These are phyloP conservation scores for Parapristionchus giblindavisi DNA, from an alignment of 2,888 invertebrate species.

Conservation along the genomic window DNA sequence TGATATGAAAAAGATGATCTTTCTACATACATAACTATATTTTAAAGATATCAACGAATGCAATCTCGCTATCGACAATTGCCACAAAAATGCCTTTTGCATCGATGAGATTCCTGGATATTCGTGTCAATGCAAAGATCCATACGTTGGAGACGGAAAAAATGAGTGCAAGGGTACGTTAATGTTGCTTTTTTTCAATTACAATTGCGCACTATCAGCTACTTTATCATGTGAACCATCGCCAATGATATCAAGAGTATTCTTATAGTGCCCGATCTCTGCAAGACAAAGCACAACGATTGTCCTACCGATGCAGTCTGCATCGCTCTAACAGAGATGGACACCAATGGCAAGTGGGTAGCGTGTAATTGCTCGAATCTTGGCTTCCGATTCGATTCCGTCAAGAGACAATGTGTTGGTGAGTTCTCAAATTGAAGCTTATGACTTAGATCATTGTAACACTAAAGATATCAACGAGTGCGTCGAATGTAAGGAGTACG, in stretches of 20 bases:
- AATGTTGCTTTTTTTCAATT: background rate
- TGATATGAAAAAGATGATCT: background rate
- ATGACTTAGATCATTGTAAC: background rate
- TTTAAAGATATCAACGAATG: constrained; percentile 89
- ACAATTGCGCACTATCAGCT: no score
- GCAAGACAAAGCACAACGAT: constrained; percentile 35
- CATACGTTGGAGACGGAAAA: constrained; percentile 55
- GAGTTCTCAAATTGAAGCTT: background rate
- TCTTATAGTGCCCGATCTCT: constrained; percentile 32
- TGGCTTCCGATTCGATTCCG: constrained; percentile 36
- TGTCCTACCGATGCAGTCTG: constrained; percentile 27
- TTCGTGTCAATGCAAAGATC: constrained; percentile 60
- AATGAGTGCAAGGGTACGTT: constrained; percentile 47
- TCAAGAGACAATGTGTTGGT: constrained; percentile 35
- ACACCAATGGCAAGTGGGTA: constrained; percentile 36
- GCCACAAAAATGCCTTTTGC: constrained; percentile 84
- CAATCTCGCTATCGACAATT: constrained; percentile 74
- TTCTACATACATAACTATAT: background rate
- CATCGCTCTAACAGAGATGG: constrained; percentile 8
- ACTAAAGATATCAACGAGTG: constrained; percentile 39
- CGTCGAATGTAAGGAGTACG: constrained; percentile 34
- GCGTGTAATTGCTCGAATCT: constrained; percentile 18
- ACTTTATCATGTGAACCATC: no score
- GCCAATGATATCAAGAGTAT: no score
- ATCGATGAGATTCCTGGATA: constrained; percentile 82